Base-by-base conservation (phyloP, 2,888 invertebrate species). In the Ochropleura plecta region DNA sequence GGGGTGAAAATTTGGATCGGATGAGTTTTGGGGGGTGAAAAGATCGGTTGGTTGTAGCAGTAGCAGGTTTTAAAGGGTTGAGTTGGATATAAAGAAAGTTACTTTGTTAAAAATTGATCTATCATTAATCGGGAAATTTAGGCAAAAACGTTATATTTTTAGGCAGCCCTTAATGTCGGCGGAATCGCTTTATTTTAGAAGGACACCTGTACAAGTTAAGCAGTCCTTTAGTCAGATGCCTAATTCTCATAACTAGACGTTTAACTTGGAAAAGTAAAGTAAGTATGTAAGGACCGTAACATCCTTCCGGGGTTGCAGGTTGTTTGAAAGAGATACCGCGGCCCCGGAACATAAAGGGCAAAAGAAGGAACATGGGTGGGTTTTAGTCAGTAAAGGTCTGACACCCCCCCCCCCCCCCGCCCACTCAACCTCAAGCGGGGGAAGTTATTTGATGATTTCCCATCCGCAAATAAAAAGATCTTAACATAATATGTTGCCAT, bases 81-180 rank as follows among this genome's bases (percentile, higher is more conserved):
- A 60, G 60, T 48, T 69, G 10, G 46, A 30, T 78, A 48, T 48
- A 0, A n/a, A n/a, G 18, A 68, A 78, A 78, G 49, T 46, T 66
- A 42, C 9, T 12, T 76, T 76, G 64, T 64, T 76, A 44, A 49
- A 63, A 63, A 75, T 55, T 75, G 14, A 5, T 8, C 9, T 12
- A 46, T 40, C 12, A 46, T 42, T 18, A 30, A 10, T 18, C 18
- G 49, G 73, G 49, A 12, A 18, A 14, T 20, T 30, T 49, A 30
- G 42, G 6, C 18, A 14, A n/a, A 40, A 55, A 14, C 0, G 30
- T 5, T 46, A 0, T 18, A 30, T 30, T 30, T 30, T 30, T 30
- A 30, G 30, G 30, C 30, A 30, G 30, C 30, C 30, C 30, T 30
- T 30, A 30, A 30, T 30, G 30, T 30, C 3, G 30, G 30, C 30